Evolutionary conservation across 2,888 invertebrate genomes (phyloP).

Genomic region (Leptinotarsa rubiginosa): DNA sequence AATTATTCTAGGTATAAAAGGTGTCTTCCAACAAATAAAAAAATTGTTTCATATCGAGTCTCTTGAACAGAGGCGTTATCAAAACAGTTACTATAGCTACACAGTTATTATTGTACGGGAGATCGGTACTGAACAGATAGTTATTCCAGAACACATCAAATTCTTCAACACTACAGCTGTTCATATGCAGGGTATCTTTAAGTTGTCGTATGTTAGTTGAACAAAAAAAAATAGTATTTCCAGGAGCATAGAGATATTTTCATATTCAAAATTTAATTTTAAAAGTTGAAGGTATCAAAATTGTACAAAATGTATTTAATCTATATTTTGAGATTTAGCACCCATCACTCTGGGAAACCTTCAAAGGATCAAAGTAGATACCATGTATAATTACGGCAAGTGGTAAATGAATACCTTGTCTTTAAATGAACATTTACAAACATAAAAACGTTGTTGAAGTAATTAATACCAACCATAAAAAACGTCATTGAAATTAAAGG

Average conservation of each 20-base stretch:
- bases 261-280: no score
- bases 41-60: background rate
- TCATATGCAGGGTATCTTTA: background rate
- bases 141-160: background rate
- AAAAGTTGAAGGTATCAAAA: no score
- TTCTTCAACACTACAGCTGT: background rate
- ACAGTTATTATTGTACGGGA: constrained; percentile 15
- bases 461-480: background rate
- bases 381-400: constrained; percentile 1
- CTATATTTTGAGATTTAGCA: no score
- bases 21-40: constrained; percentile 5
- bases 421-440: background rate
- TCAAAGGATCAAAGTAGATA: background rate
- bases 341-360: no score
- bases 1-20: constrained; percentile 34
- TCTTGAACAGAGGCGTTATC: background rate
- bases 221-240: no score
- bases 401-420: background rate
- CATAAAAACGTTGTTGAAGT: background rate
- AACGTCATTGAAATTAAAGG: no score
- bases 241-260: no score
- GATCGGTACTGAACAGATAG: constrained; percentile 5
- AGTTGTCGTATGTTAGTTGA: background rate
- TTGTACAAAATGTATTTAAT: no score
- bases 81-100: constrained; percentile 4